A percentile compares a stretch with the other conserved stretches of the same genome.
Conservation (phyloP, 2,113 vertebrate genomes). For the Alligator mississippiensis region DNA sequence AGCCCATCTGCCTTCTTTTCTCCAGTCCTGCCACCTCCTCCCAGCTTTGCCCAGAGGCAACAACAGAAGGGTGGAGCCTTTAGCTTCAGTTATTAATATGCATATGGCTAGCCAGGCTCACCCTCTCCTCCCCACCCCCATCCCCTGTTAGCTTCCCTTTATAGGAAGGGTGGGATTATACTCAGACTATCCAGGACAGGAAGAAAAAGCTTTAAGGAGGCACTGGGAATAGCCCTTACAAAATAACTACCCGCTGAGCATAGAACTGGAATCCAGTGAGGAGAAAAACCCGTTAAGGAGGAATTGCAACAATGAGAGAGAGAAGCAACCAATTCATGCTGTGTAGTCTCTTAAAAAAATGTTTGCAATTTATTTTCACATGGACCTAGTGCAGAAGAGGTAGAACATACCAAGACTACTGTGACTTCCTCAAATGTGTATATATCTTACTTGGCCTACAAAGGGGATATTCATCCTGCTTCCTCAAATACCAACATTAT, state of each 20-base stretch:
- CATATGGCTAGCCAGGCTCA: not conserved
- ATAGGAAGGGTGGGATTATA: not conserved
- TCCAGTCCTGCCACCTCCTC: accelerated
- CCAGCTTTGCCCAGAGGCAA: not conserved
- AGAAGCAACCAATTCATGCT: not conserved
- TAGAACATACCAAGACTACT: not conserved
- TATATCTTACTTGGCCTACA: too few relatives aligned
- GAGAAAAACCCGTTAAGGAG: not conserved
- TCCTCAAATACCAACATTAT: not conserved
- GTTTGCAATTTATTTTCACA: not conserved
- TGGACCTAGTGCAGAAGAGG: not conserved
- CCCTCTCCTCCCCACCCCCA: not conserved
- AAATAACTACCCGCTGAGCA: accelerated
- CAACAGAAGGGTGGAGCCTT: not conserved
- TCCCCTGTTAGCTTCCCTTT: not conserved
- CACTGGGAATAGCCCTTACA: not conserved
- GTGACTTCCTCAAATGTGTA: not conserved
- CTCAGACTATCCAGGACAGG: not conserved
- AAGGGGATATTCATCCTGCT: too few relatives aligned
- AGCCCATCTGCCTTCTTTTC: too few relatives aligned
- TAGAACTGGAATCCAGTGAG: not conserved
- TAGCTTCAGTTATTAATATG: not conserved
- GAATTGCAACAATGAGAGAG: not conserved
- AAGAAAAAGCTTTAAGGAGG: not conserved
- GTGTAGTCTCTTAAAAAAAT: not conserved